Evolutionary conservation across 2,113 vertebrate genomes (phyloP).

Genomic region (Cromileptes altivelis): DNA sequence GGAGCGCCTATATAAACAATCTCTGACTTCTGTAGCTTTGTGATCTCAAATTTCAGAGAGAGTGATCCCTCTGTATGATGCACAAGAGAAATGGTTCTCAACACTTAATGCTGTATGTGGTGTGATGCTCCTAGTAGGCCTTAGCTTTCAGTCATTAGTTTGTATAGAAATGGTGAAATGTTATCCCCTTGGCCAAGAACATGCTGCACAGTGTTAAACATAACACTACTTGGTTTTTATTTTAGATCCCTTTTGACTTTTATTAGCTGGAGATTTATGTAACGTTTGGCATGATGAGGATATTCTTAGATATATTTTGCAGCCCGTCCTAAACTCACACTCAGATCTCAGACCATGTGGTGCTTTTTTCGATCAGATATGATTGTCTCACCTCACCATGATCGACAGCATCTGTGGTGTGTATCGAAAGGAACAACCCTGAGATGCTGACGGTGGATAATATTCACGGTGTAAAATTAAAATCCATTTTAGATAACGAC

Average conservation of each 20-base stretch:
- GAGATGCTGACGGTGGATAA: slow-evolving; percentile 2
- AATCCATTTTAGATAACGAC: not conserved
- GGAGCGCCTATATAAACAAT: slow-evolving; percentile 14
- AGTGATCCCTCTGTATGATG: slow-evolving; percentile 29
- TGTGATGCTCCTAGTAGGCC: slow-evolving; percentile 54
- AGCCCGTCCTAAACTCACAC: not conserved
- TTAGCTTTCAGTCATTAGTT: slow-evolving; percentile 51
- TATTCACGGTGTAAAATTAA: slow-evolving; percentile 16
- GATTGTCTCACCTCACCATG: slow-evolving; percentile 31
- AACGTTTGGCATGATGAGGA: slow-evolving; percentile 43
- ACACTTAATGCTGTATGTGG: slow-evolving; percentile 49
- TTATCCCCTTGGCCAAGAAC: slow-evolving; percentile 35
- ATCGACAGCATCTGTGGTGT: not conserved
- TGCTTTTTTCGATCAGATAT: slow-evolving; percentile 43
- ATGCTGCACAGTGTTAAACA: slow-evolving; percentile 47
- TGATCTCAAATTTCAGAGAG: slow-evolving; percentile 27
- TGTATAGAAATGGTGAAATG: slow-evolving; percentile 44
- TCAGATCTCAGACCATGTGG: not conserved
- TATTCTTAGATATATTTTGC: not conserved
- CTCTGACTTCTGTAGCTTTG: slow-evolving; percentile 55
- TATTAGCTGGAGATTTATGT: slow-evolving; percentile 13
- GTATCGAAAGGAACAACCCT: slow-evolving; percentile 1
- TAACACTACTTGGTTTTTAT: slow-evolving; percentile 11
- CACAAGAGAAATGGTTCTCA: slow-evolving; percentile 42
- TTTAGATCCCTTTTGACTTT: slow-evolving; percentile 39